Percentiles rank a stretch among this genome's conserved stretches.
These are phyloP conservation scores for Mantis religiosa DNA, from an alignment of 2,888 invertebrate species.

Conservation along the genomic window DNA sequence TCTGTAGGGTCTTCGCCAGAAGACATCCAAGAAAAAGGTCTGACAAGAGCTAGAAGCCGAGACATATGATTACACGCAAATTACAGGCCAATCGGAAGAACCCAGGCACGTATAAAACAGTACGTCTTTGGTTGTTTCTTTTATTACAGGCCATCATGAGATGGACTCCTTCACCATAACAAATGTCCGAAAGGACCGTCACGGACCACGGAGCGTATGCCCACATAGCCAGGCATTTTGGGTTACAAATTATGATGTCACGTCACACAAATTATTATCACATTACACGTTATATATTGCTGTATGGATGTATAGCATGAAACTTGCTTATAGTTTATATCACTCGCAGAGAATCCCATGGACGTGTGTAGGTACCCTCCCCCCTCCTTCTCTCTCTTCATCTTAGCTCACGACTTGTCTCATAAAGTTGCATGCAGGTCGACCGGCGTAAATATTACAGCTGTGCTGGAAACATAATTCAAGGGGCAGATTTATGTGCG, in stretches of 20 bases:
- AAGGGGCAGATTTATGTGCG: slow-evolving; percentile 12
- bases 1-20: neutral
- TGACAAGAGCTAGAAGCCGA: neutral
- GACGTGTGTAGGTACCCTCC: neutral
- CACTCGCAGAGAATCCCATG: neutral
- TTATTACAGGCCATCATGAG: neutral
- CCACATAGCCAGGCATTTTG: neutral
- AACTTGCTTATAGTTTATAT: neutral
- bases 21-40: neutral
- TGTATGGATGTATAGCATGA: slow-evolving; percentile 7
- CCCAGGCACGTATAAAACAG: neutral
- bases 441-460: slow-evolving; percentile 16
- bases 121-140: neutral
- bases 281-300: slow-evolving; percentile 9
- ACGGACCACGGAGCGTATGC: neutral
- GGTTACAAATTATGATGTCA: slow-evolving; percentile 12
- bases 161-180: neutral
- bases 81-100: neutral
- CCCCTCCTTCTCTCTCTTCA: neutral
- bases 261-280: slow-evolving; percentile 16
- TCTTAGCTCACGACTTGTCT: slow-evolving; percentile 8
- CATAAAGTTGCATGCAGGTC: slow-evolving; percentile 10
- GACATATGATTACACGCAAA: neutral
- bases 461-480: slow-evolving; percentile 13
- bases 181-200: neutral